phyloP scores from a whole-genome alignment of 2,113 vertebrate genomes.

The Marmota flaviventris region DNA sequence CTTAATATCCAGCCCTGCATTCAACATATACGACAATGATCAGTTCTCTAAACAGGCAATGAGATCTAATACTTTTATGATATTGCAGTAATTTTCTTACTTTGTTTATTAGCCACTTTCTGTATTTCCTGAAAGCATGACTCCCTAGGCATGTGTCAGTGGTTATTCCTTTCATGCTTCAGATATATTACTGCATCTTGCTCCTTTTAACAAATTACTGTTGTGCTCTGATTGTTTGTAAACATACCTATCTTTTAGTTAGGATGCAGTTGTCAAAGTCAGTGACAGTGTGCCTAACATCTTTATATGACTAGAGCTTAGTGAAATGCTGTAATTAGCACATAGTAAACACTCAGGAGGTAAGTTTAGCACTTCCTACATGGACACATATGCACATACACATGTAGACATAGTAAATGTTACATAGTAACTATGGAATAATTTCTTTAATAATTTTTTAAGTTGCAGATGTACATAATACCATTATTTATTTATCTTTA shows the following conservation, averaged over 20 bases:
- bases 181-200: not conserved
- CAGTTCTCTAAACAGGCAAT: not conserved
- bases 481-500: no score
- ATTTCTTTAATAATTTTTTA: not conserved
- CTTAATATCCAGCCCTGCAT: not conserved
- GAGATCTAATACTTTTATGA: not conserved
- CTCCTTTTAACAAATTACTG: not conserved
- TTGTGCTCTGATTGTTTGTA: not conserved
- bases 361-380: not conserved
- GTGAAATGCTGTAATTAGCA: not conserved
- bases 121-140: not conserved
- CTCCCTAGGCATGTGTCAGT: not conserved
- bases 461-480: no score
- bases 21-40: not conserved
- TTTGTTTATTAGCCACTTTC: not conserved
- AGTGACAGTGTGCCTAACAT: not conserved
- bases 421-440: not conserved
- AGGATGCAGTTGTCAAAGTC: not conserved
- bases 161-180: not conserved
- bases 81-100: not conserved
- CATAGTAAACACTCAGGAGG: not conserved
- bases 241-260: not conserved
- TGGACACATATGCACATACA: not conserved
- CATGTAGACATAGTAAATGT: not conserved
- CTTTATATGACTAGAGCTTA: not conserved